Percentiles rank a stretch among this genome's conserved stretches.
phyloP scores from a whole-genome alignment of 2,888 invertebrate species.

The Drosophila basisetae region DNA sequence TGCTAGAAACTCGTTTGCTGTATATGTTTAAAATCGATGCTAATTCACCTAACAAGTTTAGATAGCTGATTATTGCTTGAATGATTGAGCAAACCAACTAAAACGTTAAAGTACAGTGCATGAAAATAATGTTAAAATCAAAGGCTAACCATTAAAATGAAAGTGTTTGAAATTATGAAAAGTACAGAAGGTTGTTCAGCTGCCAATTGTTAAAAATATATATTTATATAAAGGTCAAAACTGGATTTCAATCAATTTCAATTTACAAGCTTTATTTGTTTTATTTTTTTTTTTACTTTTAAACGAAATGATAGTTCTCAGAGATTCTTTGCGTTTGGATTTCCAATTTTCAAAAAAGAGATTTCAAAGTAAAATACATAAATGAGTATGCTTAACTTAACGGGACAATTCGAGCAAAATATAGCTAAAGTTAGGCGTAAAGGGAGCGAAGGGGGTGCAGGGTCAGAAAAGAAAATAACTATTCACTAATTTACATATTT shows the following conservation, averaged over 20 bases:
- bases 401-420: slow-evolving; percentile 51
- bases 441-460: background rate
- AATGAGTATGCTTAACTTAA: slow-evolving; percentile 30
- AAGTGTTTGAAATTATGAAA: background rate
- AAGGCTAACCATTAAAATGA: background rate
- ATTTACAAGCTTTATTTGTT: slow-evolving; percentile 78
- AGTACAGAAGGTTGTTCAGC: slow-evolving; percentile 13
- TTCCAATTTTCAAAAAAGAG: slow-evolving; percentile 20
- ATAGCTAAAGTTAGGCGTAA: slow-evolving; percentile 37
- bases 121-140: slow-evolving; percentile 2
- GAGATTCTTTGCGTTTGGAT: slow-evolving; percentile 17
- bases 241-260: slow-evolving; percentile 36
- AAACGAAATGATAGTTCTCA: slow-evolving; percentile 42
- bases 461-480: slow-evolving; percentile 26
- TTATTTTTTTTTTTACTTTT: slow-evolving; percentile 37
- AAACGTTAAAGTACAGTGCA: background rate
- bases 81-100: slow-evolving; percentile 4
- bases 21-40: slow-evolving; percentile 27
- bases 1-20: slow-evolving; percentile 37
- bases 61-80: slow-evolving; percentile 13
- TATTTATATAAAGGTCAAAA: slow-evolving; percentile 16
- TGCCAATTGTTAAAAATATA: slow-evolving; percentile 27
- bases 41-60: slow-evolving; percentile 40
- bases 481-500: slow-evolving; percentile 78
- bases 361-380: slow-evolving; percentile 24